Base-by-base conservation (phyloP, 2,113 vertebrate genomes). In the Turdus rufiventris region DNA sequence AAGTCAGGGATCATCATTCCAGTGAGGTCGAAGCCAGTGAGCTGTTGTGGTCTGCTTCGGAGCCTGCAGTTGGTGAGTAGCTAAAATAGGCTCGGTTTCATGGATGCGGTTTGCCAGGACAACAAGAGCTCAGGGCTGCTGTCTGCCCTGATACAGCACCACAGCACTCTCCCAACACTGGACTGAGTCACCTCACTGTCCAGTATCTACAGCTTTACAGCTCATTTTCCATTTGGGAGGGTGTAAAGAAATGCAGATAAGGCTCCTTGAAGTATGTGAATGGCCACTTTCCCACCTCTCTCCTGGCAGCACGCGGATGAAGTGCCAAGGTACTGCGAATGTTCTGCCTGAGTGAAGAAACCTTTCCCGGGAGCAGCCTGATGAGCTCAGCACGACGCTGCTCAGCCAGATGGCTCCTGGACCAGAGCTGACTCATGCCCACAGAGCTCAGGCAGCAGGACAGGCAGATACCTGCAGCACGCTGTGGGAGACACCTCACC, bases 361-460 rank as follows among this genome's bases (percentile, higher is more conserved):
- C 57, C 53, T 62, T 66, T 62, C 54, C 28, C 0, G 5, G 60
- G 77, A 82, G 67, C 75, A 83, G 88, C 38, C 63, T 77, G 83
- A 93, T 93, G 82, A 96, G 82, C 82, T 96, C 94, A 85, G 78
- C 21, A 36, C n/a, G 60, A 73, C 34, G 26, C 70, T 78, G 66
- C 58, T 38, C 1, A 25, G 91, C 91, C 88, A 92, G 92, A 90
- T 80, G 92, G 90, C 85, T 91, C 79, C 78, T 31, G 91, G 94
- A 53, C 77, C 85, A 80, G 72, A 92, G 92, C 95, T 96, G 96
- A 96, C 92, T 93, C 96, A 94, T 60, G 67, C 62, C 91, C 79
- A 85, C 82, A 60, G 43, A 54, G 75, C 58, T 73, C 71, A 9
- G 85, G 85, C 62, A 68, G 75, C 67, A 77, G 66, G 85, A 47